A percentile compares a stretch with the other conserved stretches of the same genome.
Conservation (phyloP, 2,797 vertebrate genomes). For the Cuniculus paca region DNA sequence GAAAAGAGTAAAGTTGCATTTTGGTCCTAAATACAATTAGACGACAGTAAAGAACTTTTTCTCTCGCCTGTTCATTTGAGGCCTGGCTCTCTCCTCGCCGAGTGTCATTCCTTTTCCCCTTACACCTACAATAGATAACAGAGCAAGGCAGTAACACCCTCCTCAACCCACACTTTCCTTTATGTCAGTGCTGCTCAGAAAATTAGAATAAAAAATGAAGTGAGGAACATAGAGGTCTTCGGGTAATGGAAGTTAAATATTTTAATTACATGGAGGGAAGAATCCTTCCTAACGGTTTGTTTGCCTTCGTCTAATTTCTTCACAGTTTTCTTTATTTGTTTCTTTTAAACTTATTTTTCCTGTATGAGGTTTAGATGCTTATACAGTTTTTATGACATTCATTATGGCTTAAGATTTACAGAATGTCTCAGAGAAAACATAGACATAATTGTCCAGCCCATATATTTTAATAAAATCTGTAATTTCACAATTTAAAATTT, state of each 20-base stretch:
- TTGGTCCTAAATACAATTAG: background rate
- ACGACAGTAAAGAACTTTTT: background rate
- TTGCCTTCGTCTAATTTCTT: background rate
- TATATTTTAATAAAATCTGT: background rate
- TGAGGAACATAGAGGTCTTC: background rate
- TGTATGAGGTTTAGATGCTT: background rate
- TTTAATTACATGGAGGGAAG: background rate
- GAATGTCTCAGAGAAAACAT: background rate
- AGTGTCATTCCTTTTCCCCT: background rate
- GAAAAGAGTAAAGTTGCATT: background rate
- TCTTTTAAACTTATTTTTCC: background rate
- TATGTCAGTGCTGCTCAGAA: background rate
- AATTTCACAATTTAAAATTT: background rate
- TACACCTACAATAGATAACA: background rate
- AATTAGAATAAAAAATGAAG: background rate
- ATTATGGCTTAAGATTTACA: background rate
- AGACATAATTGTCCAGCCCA: background rate
- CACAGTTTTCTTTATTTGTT: background rate
- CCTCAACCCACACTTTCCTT: background rate
- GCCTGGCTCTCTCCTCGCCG: background rate
- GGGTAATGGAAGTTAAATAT: background rate
- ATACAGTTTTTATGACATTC: background rate
- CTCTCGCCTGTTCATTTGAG: background rate
- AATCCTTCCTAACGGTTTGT: background rate
- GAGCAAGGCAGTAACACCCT: too few relatives aligned